Conservation (phyloP, 2,113 vertebrate species). For the Cygnus buccinator region DNA sequence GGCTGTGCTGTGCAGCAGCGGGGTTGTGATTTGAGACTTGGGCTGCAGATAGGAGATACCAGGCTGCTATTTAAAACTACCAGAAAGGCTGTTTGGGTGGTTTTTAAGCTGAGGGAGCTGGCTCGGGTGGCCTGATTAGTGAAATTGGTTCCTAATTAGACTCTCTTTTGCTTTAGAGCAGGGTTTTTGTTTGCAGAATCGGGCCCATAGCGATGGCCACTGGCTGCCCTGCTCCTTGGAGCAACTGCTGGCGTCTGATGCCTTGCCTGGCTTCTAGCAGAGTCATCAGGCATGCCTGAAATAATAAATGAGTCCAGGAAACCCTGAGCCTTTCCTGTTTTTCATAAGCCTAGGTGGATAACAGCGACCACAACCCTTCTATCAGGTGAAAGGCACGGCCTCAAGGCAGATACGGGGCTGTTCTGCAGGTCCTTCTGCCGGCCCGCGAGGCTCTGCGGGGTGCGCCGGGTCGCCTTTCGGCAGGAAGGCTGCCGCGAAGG, state of each 20-base stretch:
- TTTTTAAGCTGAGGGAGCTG: neutral
- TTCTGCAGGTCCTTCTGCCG: neutral
- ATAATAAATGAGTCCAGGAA: neutral
- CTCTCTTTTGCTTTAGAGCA: neutral
- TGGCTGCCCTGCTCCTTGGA: neutral
- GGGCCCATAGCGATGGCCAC: neutral
- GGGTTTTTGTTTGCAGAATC: neutral
- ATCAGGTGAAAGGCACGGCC: neutral
- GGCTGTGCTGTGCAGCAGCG: neutral
- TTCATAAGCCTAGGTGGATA: neutral
- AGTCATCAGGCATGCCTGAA: neutral
- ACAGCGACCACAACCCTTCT: fast-evolving
- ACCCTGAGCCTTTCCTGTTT: neutral
- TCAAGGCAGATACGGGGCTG: neutral
- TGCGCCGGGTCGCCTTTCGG: neutral
- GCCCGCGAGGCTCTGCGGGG: neutral
- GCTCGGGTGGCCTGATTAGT: neutral
- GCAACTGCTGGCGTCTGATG: neutral
- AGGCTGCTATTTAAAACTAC: neutral
- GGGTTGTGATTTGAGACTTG: neutral
- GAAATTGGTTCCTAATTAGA: neutral
- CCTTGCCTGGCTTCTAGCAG: neutral
- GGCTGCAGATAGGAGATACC: neutral
- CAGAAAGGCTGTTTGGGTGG: neutral
- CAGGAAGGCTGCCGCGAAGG: neutral